Evolutionary conservation across 2,113 vertebrate species (phyloP).

Genomic region (Burhinus oedicnemus): DNA sequence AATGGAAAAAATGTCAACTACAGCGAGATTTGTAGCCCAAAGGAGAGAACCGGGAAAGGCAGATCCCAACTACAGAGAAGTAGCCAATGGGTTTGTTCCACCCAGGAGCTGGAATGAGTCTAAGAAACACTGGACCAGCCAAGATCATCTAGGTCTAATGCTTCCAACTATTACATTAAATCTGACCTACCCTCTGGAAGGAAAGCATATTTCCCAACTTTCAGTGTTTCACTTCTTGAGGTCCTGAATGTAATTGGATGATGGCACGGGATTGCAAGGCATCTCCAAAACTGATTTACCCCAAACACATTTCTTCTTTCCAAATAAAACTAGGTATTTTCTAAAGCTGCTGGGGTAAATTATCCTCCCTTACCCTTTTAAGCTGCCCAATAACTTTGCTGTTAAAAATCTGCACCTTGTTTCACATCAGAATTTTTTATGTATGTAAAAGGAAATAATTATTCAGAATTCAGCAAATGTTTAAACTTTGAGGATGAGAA

Average conservation of each 20-base stretch:
- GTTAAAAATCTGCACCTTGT: neutral
- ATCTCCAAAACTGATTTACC: neutral
- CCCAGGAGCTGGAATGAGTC: neutral
- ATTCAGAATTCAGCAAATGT: neutral
- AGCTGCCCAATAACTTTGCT: neutral
- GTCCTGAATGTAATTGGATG: neutral
- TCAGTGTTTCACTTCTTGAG: neutral
- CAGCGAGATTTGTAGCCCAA: neutral
- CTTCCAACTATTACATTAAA: neutral
- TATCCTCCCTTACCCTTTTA: neutral
- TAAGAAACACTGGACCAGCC: neutral
- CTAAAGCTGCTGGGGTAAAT: neutral
- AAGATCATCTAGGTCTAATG: neutral
- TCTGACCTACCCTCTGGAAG: neutral
- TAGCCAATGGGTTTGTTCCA: neutral
- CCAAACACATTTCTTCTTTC: neutral
- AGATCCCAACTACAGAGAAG: neutral
- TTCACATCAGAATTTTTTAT: neutral
- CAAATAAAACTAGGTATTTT: neutral
- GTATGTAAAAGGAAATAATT: neutral
- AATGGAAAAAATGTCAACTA: accelerated
- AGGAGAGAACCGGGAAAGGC: neutral
- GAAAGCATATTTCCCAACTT: neutral
- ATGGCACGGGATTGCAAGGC: neutral
- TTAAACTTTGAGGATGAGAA: neutral